Conservation (phyloP, 1,140 invertebrate species). For the Pachypeltis micranthus region DNA sequence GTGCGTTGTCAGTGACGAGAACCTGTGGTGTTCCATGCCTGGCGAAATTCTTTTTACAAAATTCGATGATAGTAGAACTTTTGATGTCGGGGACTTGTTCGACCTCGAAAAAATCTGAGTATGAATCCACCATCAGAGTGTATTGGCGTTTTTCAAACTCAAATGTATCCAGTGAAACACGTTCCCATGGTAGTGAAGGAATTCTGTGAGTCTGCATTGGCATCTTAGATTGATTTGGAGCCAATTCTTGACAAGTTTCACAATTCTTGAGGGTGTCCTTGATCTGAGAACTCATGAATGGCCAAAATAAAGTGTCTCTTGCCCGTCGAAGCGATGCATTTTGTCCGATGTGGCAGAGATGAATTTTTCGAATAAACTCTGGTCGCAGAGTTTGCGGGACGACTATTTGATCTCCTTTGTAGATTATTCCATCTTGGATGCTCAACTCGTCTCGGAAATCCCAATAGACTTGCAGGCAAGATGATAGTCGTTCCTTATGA, state of each 20-base stretch:
- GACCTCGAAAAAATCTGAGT: background rate
- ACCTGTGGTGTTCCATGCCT: slow-evolving; percentile 33
- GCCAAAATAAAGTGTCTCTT: slow-evolving; percentile 31
- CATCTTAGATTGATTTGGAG: background rate
- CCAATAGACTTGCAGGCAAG: too few species aligned
- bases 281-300: slow-evolving; percentile 22
- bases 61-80: too few species aligned
- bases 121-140: too few species aligned
- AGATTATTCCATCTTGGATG: slow-evolving; percentile 29
- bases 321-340: slow-evolving; percentile 11
- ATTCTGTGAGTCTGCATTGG: background rate
- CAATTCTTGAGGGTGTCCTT: background rate
- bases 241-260: background rate
- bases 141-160: too few species aligned
- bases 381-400: slow-evolving; percentile 29
- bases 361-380: slow-evolving; percentile 30
- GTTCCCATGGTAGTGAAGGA: too few species aligned
- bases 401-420: slow-evolving; percentile 28
- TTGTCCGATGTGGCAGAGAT: slow-evolving; percentile 30
- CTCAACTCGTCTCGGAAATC: slow-evolving; percentile 23
- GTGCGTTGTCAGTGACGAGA: slow-evolving; percentile 36
- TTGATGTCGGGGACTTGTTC: background rate
- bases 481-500: background rate
- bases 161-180: too few species aligned
- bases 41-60: slow-evolving; percentile 30